These are phyloP conservation scores for Phalacrocorax brasilianus DNA, from an alignment of 2,113 vertebrate genomes.

Conservation along the genomic window DNA sequence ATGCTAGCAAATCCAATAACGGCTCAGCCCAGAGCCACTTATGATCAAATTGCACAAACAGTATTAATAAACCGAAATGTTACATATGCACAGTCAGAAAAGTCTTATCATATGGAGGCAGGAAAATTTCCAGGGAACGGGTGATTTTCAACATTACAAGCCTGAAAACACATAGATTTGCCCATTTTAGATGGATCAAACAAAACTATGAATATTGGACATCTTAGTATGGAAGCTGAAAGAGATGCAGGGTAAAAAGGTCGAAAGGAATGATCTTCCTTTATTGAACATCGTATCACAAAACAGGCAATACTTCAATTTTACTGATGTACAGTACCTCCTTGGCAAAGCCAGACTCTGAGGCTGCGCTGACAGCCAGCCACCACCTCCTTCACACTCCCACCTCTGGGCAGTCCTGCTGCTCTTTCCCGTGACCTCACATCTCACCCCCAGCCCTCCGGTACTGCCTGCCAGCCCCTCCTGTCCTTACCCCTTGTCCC, in stretches of 20 bases:
- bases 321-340: not conserved
- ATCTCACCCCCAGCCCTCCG: not conserved
- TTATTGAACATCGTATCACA: not conserved
- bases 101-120: not conserved
- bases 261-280: not conserved
- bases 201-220: not conserved
- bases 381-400: not conserved
- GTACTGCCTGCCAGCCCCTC: not conserved
- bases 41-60: conserved; percentile 1
- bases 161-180: not conserved
- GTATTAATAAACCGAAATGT: conserved; percentile 30
- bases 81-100: not conserved
- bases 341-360: not conserved
- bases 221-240: not conserved
- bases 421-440: not conserved
- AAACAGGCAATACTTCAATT: not conserved
- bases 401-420: not conserved
- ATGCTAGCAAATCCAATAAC: conserved; percentile 49
- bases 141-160: not conserved
- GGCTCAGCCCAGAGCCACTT: conserved; percentile 36
- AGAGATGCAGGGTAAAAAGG: not conserved
- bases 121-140: not conserved
- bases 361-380: not conserved
- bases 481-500: not conserved
- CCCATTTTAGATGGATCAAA: not conserved